phyloP scores from a whole-genome alignment of 2,113 vertebrate species.

The Dendrocopos noguchii region DNA sequence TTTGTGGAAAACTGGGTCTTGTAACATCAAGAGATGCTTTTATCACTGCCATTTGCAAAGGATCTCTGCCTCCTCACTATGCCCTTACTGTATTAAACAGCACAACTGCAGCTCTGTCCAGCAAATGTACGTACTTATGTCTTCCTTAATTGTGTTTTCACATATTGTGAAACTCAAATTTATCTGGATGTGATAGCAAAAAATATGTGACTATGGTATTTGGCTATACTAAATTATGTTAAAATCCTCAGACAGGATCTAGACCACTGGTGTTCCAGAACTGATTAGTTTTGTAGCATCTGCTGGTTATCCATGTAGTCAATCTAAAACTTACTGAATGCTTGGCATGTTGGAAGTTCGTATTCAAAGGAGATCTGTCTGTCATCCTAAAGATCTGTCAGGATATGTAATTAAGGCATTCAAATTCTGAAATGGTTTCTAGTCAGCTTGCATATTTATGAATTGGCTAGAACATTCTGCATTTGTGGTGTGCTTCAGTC shows the following conservation, averaged over 20 bases:
- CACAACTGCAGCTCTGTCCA: constrained; percentile 83
- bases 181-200: neutral
- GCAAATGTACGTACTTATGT: constrained; percentile 84
- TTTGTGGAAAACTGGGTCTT: constrained; percentile 91
- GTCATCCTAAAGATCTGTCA: neutral
- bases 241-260: neutral
- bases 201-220: neutral
- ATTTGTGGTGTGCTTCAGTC: neutral
- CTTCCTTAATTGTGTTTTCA: neutral
- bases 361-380: neutral
- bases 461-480: neutral
- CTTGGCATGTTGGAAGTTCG: neutral
- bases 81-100: constrained; percentile 92
- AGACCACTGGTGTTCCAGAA: neutral
- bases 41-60: constrained; percentile 98
- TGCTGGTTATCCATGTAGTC: neutral
- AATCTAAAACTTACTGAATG: neutral
- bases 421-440: neutral
- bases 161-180: accelerated
- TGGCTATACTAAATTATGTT: neutral
- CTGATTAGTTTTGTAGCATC: neutral
- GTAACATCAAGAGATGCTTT: constrained; percentile 97
- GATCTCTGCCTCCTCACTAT: constrained; percentile 96
- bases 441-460: neutral
- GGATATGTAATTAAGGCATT: neutral